phyloP scores from a whole-genome alignment of 2,113 vertebrate species.

The Serinus canaria region DNA sequence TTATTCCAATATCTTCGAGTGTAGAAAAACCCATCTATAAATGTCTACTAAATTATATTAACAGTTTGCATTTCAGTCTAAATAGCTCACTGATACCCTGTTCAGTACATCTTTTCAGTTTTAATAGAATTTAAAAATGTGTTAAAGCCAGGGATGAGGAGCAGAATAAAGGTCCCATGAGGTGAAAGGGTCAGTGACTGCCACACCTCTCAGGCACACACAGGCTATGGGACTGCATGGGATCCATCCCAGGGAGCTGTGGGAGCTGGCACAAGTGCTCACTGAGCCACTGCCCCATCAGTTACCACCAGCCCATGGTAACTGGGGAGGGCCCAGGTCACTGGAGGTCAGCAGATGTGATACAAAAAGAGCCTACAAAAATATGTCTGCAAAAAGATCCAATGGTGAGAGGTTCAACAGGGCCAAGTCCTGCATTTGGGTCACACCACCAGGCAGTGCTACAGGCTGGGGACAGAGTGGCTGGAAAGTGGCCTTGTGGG shows the following conservation, averaged over 20 bases:
- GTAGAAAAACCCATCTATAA: not conserved
- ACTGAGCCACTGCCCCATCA: not conserved
- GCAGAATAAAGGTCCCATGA: not conserved
- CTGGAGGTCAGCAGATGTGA: not conserved
- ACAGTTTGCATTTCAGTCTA: not conserved
- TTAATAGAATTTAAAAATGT: not conserved
- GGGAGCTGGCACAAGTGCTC: not conserved
- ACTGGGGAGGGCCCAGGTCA: not conserved
- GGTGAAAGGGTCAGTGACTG: not conserved
- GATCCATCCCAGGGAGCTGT: not conserved
- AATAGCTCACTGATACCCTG: not conserved
- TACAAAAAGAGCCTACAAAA: too few relatives aligned
- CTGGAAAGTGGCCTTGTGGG: not conserved
- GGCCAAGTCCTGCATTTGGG: not conserved
- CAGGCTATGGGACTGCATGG: fast-evolving
- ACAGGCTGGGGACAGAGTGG: not conserved
- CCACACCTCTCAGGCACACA: not conserved
- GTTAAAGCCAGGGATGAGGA: not conserved
- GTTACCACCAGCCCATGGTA: not conserved
- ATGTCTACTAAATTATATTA: not conserved
- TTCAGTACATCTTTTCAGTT: not conserved
- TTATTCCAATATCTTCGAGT: not conserved
- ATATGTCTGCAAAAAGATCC: not conserved
- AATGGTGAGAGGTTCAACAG: fast-evolving
- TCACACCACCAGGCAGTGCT: not conserved